Evolutionary conservation across 2,888 invertebrate species (phyloP).

Genomic region (Sympetrum striolatum): DNA sequence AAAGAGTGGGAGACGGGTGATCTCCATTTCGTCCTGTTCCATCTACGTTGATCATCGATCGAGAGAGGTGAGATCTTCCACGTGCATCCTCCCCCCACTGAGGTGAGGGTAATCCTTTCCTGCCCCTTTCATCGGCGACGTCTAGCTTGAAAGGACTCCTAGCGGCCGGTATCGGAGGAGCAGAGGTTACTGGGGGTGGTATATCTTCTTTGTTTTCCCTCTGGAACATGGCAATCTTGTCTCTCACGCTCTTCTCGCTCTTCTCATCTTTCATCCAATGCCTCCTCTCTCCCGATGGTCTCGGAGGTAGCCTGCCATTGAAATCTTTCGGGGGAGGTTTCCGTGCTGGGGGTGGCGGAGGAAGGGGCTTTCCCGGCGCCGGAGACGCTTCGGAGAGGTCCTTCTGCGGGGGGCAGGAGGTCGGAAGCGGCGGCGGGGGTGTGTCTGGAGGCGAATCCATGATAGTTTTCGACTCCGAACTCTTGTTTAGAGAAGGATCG

Average conservation of each 20-base stretch:
- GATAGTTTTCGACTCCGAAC: conserved; percentile 20
- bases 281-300: conserved; percentile 43
- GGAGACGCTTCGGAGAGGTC: neutral
- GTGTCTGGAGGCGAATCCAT: conserved; percentile 46
- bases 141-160: conserved; percentile 57
- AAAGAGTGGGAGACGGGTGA: neutral
- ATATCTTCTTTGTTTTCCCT: conserved; percentile 58
- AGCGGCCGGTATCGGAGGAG: conserved; percentile 60
- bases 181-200: conserved; percentile 50
- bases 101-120: neutral
- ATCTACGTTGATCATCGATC: conserved; percentile 16
- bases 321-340: conserved; percentile 35
- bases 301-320: neutral
- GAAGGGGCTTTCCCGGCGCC: conserved; percentile 48
- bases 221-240: conserved; percentile 89
- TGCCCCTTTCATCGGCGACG: neutral
- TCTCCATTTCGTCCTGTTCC: conserved; percentile 3
- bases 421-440: conserved; percentile 54
- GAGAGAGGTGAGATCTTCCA: conserved; percentile 1
- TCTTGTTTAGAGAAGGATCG: conserved; percentile 51
- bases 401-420: conserved; percentile 48
- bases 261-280: conserved; percentile 75
- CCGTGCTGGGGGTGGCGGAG: conserved; percentile 45
- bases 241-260: conserved; percentile 81
- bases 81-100: neutral